Evolutionary conservation across 2,113 vertebrate genomes (phyloP).

Genomic region (Donacobius atricapilla): DNA sequence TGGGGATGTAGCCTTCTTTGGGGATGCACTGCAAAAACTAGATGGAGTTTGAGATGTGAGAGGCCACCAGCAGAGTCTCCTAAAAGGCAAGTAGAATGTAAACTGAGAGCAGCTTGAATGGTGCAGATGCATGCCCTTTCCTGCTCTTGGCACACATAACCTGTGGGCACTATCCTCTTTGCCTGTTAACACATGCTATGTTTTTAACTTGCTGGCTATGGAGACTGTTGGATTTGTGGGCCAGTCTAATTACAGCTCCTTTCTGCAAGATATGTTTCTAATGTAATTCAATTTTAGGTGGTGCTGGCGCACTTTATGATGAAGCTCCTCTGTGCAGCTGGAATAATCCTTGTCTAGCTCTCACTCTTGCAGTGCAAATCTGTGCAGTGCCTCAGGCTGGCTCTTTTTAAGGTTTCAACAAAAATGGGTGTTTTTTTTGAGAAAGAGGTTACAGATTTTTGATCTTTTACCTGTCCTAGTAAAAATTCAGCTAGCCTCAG

Average conservation of each 20-base stretch:
- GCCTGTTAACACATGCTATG: not conserved
- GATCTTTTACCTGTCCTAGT: not conserved
- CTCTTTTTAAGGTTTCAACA: not conserved
- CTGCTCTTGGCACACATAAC: not conserved
- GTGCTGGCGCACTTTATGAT: not conserved
- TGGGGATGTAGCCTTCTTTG: not conserved
- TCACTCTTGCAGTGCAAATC: not conserved
- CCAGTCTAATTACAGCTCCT: not conserved
- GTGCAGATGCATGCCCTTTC: not conserved
- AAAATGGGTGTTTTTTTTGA: not conserved
- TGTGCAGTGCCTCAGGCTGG: constrained; percentile 3
- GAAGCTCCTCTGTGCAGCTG: not conserved
- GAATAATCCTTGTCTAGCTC: not conserved
- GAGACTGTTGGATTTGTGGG: not conserved
- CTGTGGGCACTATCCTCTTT: not conserved
- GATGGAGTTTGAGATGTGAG: not conserved
- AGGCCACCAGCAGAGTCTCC: not conserved
- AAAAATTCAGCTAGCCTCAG: not conserved
- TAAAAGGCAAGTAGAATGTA: not conserved
- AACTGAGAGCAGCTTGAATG: not conserved
- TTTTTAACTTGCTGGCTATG: not conserved
- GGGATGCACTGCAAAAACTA: not conserved
- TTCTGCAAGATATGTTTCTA: not conserved
- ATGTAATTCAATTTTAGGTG: not conserved
- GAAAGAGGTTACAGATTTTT: not conserved